Evolutionary conservation across 2,113 vertebrate genomes (phyloP), one percentile per base, ranked within the genome.

Genomic region (Psittacus erithacus): DNA sequence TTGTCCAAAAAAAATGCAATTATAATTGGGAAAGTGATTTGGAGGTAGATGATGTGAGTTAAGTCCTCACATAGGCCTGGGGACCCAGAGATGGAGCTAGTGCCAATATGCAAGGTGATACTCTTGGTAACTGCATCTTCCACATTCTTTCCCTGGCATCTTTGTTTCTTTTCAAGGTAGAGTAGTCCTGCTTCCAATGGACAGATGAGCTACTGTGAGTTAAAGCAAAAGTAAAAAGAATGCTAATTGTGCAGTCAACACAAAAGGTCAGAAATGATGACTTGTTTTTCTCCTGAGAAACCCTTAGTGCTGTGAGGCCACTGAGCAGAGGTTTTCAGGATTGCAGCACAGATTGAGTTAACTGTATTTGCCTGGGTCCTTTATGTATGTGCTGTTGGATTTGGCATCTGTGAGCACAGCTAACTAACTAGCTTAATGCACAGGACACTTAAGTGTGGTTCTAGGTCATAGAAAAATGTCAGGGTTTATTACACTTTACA

Each of bases 281-380:
- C 39, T 38, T 79, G 6, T 5, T 79, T 86, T 69, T 74, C 5
- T 47, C 44, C 39, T 55, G 78, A 47, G 38, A 62, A 77, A 27
- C 0, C 0, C 23, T 24, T 35, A 29, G 25, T 1, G 9, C 28
- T 64, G 12, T 0, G 2, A 59, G n/a, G 46, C 22, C 62, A 39
- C 25, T 2, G 10, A 83, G 43, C 3, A 24, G 38, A 38, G 15
- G 10, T 70, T 81, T 41, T 39, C 43, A 63, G 73, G 39, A 39
- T 29, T 64, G 38, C n/a, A 84, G 85, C 70, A 76, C 17, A 20
- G 60, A 35, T 3, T 13, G 28, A 17, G n/a, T 53, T 67, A 76
- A 22, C 13, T 1, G 2, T 31, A 31, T 53, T 64, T 86, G 55
- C n/a, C 31, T 50, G 41, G 10, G 15, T 33, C 17, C 11, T 55